Evolutionary conservation across 1,140 invertebrate genomes (phyloP).

Genomic region (Drosophila serrata): DNA sequence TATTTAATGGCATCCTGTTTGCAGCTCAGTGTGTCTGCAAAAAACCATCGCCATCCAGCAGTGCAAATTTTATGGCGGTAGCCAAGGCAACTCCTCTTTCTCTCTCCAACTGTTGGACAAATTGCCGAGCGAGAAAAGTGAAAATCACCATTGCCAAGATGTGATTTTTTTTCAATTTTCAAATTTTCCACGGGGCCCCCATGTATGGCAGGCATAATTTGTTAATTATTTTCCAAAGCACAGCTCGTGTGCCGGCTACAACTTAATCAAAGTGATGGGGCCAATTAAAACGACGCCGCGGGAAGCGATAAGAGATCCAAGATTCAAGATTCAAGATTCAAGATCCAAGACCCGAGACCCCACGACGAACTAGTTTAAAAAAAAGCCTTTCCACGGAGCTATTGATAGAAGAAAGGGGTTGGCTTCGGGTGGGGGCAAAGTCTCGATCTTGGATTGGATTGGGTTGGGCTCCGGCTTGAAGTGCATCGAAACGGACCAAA

Average conservation of each 20-base stretch:
- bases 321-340: conserved; percentile 28
- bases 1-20: conserved; percentile 39
- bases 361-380: conserved; percentile 76
- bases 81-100: conserved; percentile 30
- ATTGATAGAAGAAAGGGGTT: conserved; percentile 5
- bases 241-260: conserved; percentile 64
- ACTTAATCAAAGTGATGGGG: conserved; percentile 83
- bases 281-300: conserved; percentile 81
- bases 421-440: background rate
- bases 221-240: conserved; percentile 80
- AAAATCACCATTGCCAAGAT: conserved; percentile 58
- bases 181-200: conserved; percentile 69
- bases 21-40: conserved; percentile 12
- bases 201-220: conserved; percentile 72
- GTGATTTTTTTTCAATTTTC: conserved; percentile 66
- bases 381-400: conserved; percentile 66
- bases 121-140: conserved; percentile 66
- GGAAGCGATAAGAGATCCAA: conserved; percentile 59
- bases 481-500: conserved; percentile 55
- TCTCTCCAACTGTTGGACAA: conserved; percentile 12
- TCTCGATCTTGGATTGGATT: conserved; percentile 9
- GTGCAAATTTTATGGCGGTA: conserved; percentile 47
- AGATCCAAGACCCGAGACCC: conserved; percentile 32
- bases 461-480: conserved; percentile 12
- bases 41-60: conserved; percentile 8